Base-by-base conservation (phyloP, 2,797 vertebrate genomes). In the Cetoscarus ocellatus region DNA sequence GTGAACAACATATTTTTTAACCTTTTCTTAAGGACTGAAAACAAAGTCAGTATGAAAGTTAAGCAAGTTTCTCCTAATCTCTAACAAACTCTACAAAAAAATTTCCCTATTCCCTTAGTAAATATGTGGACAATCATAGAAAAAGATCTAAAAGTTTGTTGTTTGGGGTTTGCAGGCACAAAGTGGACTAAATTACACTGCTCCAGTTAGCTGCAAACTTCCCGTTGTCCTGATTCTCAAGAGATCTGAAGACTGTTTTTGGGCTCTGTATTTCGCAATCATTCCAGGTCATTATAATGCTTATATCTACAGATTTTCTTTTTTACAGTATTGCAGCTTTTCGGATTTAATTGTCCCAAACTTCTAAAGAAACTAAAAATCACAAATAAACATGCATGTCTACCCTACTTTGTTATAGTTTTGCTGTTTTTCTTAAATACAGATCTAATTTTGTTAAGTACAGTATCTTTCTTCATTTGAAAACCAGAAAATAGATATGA, bases 171-270 rank as follows among this genome's bases (percentile, higher is more conserved):
- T 63, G 45, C 61, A 50, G 18, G 59, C 58, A 64, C 17, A 44
- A 15, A 72, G 51, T 56, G 54, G 66, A 72, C 63, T 67, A 9
- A 61, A 61, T 82, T 73, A 56, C 59, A 58, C 55, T 70, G 59
- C 55, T 74, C 57, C 53, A 65, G 39, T 76, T 61, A 39, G 50
- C 53, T 79, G 60, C 69, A 44, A 38, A 61, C 15, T 55, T 70
- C 17, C 58, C 44, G 61, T 15, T 51, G 62, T 59, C 52, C 62
- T 67, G 42, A 18, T 78, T 78, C 59, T 35, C 7, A 19, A 1
- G 17, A 67, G 58, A 55, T 73, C 14, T 18, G 42, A 61, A 19
- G 13, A 43, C 57, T 44, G 66, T 19, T 72, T 52, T 61, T 42
- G n/a, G 36, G 44, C 13, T 17, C 7, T n/a, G 14, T 61, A 53